Evolutionary conservation across 2,888 invertebrate genomes (phyloP).

Genomic region (Tenthredo livida): DNA sequence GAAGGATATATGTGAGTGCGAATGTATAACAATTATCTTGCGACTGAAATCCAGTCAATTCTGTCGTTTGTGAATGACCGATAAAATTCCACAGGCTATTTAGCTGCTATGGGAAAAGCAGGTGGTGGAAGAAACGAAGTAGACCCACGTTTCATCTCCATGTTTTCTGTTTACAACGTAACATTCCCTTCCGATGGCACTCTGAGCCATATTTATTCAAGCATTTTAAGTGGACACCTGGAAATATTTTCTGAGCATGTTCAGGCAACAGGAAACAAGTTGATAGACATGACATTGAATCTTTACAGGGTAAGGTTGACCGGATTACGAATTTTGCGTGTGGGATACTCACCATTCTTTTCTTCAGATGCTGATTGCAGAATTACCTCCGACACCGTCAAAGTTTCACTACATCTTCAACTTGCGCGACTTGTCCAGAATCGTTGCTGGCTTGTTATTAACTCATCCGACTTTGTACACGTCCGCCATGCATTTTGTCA

Average conservation of each 20-base stretch:
- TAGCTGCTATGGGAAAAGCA: constrained; percentile 92
- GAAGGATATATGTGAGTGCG: constrained; percentile 84
- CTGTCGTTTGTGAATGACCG: not conserved
- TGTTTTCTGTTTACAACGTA: constrained; percentile 93
- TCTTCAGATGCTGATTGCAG: constrained; percentile 84
- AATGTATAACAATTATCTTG: not conserved
- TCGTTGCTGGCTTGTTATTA: constrained; percentile 90
- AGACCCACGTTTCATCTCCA: constrained; percentile 94
- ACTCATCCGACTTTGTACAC: constrained; percentile 87
- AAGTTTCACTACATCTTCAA: constrained; percentile 98
- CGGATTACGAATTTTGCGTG: not conserved
- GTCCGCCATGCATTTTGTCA: constrained; percentile 85
- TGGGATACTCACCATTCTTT: not conserved
- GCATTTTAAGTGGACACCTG: constrained; percentile 90
- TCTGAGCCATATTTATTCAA: constrained; percentile 89
- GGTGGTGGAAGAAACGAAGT: constrained; percentile 95
- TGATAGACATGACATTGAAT: constrained; percentile 90
- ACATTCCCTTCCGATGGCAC: constrained; percentile 90
- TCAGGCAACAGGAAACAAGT: constrained; percentile 82
- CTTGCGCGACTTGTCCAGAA: constrained; percentile 92
- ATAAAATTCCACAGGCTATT: constrained; percentile 80
- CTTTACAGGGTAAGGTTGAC: constrained; percentile 85
- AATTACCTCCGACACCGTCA: constrained; percentile 93
- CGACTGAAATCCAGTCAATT: not conserved
- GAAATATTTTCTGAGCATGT: constrained; percentile 85